Percentiles rank a stretch among this genome's conserved stretches.
These are phyloP conservation scores for Andricus grossulariae DNA, from an alignment of 1,140 invertebrate genomes.

Conservation along the genomic window DNA sequence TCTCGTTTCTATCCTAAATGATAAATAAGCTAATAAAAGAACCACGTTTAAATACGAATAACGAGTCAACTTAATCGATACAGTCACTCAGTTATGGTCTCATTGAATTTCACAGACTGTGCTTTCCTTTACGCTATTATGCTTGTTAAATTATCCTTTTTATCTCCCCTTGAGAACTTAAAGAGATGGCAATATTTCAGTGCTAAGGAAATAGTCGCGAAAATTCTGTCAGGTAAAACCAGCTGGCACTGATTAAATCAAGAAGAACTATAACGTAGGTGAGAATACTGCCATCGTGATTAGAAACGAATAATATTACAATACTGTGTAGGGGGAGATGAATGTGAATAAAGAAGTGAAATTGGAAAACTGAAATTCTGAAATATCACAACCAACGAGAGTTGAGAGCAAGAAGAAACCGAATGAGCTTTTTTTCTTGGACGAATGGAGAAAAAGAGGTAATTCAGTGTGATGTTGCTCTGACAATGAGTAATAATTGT, in stretches of 20 bases:
- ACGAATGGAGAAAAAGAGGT: constrained; percentile 3
- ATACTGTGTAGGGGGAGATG: constrained; percentile 30
- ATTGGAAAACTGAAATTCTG: constrained; percentile 30
- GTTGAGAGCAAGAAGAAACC: constrained; percentile 27
- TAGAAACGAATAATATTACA: constrained; percentile 36
- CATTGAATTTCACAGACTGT: constrained; percentile 19
- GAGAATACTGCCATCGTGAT: constrained; percentile 7
- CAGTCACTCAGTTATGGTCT: constrained; percentile 17
- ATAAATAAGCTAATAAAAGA: not conserved
- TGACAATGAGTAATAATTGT: not conserved
- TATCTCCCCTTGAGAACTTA: not conserved
- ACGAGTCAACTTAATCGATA: not conserved
- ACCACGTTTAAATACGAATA: not conserved
- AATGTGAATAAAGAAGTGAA: constrained; percentile 6
- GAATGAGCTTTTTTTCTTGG: not conserved
- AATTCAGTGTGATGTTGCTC: not conserved
- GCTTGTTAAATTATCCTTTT: not conserved
- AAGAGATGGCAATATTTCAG: not conserved
- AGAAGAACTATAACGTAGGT: constrained; percentile 27
- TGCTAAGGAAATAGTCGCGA: not conserved
- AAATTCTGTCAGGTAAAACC: not conserved
- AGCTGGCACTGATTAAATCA: constrained; percentile 26
- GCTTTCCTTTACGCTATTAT: not conserved
- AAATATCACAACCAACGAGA: constrained; percentile 30
- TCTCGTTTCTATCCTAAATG: not conserved